Evolutionary conservation across 2,113 vertebrate genomes (phyloP).

Genomic region (Promerops cafer): DNA sequence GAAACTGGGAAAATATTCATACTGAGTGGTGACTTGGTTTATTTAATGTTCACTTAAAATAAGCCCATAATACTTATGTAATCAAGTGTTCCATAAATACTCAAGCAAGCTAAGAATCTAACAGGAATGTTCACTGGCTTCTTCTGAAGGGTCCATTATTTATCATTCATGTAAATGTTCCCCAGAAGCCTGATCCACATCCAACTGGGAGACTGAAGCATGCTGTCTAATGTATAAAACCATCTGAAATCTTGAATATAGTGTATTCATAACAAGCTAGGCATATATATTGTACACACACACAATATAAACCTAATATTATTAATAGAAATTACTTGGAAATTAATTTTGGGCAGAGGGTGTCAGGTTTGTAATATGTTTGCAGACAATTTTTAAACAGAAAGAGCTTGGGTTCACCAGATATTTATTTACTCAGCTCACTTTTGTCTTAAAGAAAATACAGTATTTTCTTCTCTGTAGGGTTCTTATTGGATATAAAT

Average conservation of each 20-base stretch:
- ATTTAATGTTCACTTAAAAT: constrained; percentile 4
- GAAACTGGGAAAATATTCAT: not conserved
- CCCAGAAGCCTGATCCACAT: not conserved
- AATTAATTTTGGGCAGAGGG: not conserved
- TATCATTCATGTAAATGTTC: not conserved
- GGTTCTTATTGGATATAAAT: not conserved
- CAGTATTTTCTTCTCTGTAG: not conserved
- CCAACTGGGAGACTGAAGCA: not conserved
- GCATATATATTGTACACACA: not conserved
- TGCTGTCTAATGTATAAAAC: not conserved
- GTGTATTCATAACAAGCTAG: not conserved
- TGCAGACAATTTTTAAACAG: not conserved
- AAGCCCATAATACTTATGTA: not conserved
- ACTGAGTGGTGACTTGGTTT: not conserved
- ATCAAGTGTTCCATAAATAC: constrained; percentile 9
- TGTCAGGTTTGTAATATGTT: not conserved
- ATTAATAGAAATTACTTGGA: not conserved
- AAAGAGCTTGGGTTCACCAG: not conserved
- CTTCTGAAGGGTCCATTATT: constrained; percentile 2
- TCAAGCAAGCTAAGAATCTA: not conserved
- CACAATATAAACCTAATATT: not conserved
- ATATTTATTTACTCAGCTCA: not conserved
- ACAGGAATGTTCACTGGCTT: not conserved
- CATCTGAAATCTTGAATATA: not conserved
- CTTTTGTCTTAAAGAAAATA: not conserved